Evolutionary conservation across 2,797 vertebrate species (phyloP), one percentile per base, ranked within the genome.

Genomic region (Cichlasoma orientale): DNA sequence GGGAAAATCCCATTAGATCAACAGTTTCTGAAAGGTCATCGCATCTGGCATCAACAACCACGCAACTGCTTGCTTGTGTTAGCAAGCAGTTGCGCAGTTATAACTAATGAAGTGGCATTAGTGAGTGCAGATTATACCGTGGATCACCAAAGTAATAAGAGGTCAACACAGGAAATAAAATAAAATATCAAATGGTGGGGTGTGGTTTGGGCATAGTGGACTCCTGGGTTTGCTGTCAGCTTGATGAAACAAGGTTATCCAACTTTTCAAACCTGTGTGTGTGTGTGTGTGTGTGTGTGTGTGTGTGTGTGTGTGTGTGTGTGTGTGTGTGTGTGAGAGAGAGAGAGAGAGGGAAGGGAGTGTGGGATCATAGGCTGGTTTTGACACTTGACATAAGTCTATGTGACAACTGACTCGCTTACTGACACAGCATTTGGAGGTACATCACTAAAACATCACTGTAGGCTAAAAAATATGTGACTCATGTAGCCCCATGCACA

Each of bases 341-440:
- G 31, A 33, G 31, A 18, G 18, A 36, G 31, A 4, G 57, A 38
- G n/a, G 9, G 74, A 47, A 56, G 21, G 6, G 18, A 31, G 50
- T 66, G 71, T 56, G 59, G 36, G 74, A 88, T 90, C 86, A 86
- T 81, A 74, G 69, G 69, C 77, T 57, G 83, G 79, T 78, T 82
- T 61, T 88, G 87, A 92, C 82, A 88, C 76, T 82, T 90, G 88
- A 89, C 58, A 63, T 85, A 82, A 90, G 79, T 69, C 23, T 74
- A 4, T 80, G 78, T 83, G 89, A 90, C 88, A 89, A 14, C 74
- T 86, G 86, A 92, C 80, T 88, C 82, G 72, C 56, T 83, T 76
- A 71, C 79, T 85, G 80, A 88, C 82, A 77, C 74, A 84, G 73
- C 66, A 72, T 86, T 84, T 76, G 57, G 74, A 84, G 72, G 83